Evolutionary conservation across 2,797 vertebrate genomes (phyloP), one percentile per base, ranked within the genome.

Genomic region (Micrastur ruficollis): DNA sequence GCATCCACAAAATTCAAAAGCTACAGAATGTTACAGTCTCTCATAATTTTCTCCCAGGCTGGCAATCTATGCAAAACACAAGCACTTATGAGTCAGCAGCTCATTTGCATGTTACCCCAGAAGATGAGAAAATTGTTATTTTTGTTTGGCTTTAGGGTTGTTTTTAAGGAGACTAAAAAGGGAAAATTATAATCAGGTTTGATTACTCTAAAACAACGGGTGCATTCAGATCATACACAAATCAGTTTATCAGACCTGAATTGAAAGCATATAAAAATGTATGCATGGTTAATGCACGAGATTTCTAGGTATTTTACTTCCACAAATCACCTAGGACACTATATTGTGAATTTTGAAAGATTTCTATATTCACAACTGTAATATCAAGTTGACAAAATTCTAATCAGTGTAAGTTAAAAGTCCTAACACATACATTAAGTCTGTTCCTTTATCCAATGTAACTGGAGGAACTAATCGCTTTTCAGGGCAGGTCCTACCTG

Each of bases 151-250:
- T 59, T 84, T 89, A 58, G 34, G 42, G 32, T 68, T 89, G 32
- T 38, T 95, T 94, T 88, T 53, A 86, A 88, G 47, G 70, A 92
- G n/a, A 80, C 32, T 81, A 90, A 80, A 89, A 88, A 75, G 23
- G 16, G 25, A 63, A 91, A 89, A 81, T 59, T 90, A 56, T 59
- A 94, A 92, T 73, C 73, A 93, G 67, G 32, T 26, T 73, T 89
- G 80, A 95, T 86, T 92, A 58, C 38, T 81, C 53, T 86, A 76
- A 86, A 96, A 90, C 52, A 94, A 91, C 0, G 0, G 9, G 21
- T 46, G 11, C 34, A 42, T 81, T 84, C 81, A 81, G 46, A 81
- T 84, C 16, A 79, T 49, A 75, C 6, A 68, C 42, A 81, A 58
- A 86, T 78, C 22, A 68, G 31, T 55, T 86, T 88, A 84, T 88